Conservation (phyloP, 2,113 vertebrate genomes). For the Astur gentilis region DNA sequence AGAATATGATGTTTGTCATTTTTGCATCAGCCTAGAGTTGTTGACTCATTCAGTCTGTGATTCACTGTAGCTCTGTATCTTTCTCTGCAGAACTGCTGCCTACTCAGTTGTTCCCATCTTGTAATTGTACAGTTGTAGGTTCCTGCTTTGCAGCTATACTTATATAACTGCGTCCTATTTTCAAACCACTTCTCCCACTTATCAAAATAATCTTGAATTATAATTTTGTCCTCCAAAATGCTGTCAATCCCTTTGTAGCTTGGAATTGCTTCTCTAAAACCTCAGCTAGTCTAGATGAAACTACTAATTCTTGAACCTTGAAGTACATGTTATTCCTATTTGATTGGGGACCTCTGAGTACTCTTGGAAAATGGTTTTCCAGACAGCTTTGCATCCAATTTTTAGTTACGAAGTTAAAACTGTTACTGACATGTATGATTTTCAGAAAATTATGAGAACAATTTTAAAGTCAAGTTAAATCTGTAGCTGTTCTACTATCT, state of each 20-base stretch:
- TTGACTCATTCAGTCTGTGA: conserved; percentile 59
- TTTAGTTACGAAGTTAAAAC: neutral
- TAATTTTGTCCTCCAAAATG: neutral
- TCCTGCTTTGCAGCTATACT: conserved; percentile 53
- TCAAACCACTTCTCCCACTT: conserved; percentile 15
- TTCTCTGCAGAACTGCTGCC: conserved; percentile 49
- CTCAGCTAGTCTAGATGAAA: neutral
- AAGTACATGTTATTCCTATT: neutral
- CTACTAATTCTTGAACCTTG: neutral
- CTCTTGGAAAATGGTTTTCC: neutral
- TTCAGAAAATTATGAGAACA: neutral
- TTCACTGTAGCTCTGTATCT: conserved; percentile 30
- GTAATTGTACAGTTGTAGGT: conserved; percentile 36
- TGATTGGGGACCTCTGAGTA: neutral
- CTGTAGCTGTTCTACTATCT: neutral
- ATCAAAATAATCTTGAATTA: neutral
- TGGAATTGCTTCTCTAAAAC: neutral
- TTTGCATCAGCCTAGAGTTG: conserved; percentile 34
- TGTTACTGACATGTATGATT: neutral
- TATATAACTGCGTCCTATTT: conserved; percentile 52
- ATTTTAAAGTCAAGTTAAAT: neutral
- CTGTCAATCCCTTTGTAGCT: neutral
- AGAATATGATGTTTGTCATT: conserved; percentile 11
- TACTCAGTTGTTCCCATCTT: conserved; percentile 64
- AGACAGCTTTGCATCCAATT: neutral